Evolutionary conservation across 2,888 invertebrate species (phyloP), one percentile per base, ranked within the genome.

Genomic region (Fabriciana adippe): DNA sequence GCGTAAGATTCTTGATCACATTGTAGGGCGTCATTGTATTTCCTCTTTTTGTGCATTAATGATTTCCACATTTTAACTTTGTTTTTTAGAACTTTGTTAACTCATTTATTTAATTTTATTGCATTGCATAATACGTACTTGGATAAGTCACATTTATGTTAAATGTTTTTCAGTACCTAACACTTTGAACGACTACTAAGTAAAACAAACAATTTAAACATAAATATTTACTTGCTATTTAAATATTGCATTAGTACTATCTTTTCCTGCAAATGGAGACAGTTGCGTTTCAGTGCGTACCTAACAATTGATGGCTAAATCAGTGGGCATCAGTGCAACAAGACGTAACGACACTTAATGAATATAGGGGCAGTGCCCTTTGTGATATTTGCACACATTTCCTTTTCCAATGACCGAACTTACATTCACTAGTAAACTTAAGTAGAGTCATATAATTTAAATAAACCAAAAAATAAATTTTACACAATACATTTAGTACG

Each of bases 51-150:
- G 75, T 90, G 84, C 72, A 92, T 86, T 73, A 92, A 83, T 63
- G 91, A 86, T 77, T 91, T 92, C 92, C 92, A 92, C 92, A 92
- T 92, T 68, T 92, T 79, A 89, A 86, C 77, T 85, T 89, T 50
- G 82, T 78, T 74, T 81, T 78, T 89, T 91, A 54, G 85, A 82
- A 75, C 87, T 83, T 83, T 89, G 87, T 70, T 90, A 82, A 88
- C 89, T 90, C 90, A 91, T 92, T 84, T 79, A 79, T 81, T 60
- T 60, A 18, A 82, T 81, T 71, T 72, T 76, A 78, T 81, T 77
- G 64, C 48, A 53, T 53, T 41, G 35, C 35, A 41, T 3, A 41
- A 11, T 41, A 57, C 41, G 47, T 45, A 53, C 48, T 59, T 15
- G 26, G 26, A 62, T 53, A 53, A 45, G 31, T n/a, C 57, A 64